A percentile compares a stretch with the other conserved stretches of the same genome.
Conservation (phyloP, 2,888 invertebrate species). For the Dolichopus griseipennis region DNA sequence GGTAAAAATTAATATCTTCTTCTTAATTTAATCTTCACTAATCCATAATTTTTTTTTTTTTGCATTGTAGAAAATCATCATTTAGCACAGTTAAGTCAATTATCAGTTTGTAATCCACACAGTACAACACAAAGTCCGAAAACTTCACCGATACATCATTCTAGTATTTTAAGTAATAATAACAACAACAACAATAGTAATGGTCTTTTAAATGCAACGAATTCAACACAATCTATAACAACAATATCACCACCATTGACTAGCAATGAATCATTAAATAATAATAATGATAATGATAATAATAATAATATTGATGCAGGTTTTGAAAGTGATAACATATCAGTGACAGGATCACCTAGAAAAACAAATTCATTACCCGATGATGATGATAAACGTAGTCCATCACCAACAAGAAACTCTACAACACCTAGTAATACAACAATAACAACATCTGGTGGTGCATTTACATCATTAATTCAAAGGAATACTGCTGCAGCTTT, state of each 20-base stretch:
- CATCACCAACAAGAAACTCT: conserved; percentile 33
- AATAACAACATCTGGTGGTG: conserved; percentile 31
- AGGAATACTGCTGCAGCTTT: conserved; percentile 31
- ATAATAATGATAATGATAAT: conserved; percentile 36
- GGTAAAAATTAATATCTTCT: conserved; percentile 26
- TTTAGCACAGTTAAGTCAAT: conserved; percentile 32
- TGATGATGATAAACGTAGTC: conserved; percentile 37
- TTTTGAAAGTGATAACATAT: conserved; percentile 44
- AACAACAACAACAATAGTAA: conserved; percentile 7
- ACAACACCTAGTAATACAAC: conserved; percentile 23
- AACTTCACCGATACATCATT: conserved; percentile 46
- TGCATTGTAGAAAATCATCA: conserved; percentile 30
- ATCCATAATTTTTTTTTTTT: conserved; percentile 11
- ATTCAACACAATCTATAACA: conserved; percentile 35
- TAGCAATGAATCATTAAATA: conserved; percentile 27
- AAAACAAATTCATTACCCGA: conserved; percentile 46
- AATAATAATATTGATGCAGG: conserved; percentile 42
- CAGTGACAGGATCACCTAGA: conserved; percentile 44
- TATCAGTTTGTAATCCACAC: conserved; percentile 51
- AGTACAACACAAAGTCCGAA: conserved; percentile 60
- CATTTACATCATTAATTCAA: conserved; percentile 42
- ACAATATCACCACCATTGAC: conserved; percentile 43
- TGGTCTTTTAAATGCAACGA: conserved; percentile 18
- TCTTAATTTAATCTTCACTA: not conserved
- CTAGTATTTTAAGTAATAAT: not conserved